Evolutionary conservation across 2,888 invertebrate species (phyloP).

Genomic region (Anarsia innoxiella): DNA sequence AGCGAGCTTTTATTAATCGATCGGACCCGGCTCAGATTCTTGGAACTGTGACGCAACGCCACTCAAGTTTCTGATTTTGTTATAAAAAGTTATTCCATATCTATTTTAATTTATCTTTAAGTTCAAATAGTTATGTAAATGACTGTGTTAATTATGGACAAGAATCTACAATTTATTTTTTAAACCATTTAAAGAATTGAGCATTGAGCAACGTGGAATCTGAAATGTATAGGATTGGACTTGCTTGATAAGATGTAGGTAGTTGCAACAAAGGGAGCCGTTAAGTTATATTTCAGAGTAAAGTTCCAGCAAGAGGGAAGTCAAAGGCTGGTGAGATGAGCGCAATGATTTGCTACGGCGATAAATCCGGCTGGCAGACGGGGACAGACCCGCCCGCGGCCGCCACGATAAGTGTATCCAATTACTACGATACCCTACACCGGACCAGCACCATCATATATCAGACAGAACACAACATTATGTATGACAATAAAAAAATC

Average conservation of each 20-base stretch:
- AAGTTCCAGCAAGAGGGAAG: constrained; percentile 22
- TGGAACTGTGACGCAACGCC: constrained; percentile 27
- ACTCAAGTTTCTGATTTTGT: constrained; percentile 15
- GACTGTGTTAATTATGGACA: constrained; percentile 10
- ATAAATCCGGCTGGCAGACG: constrained; percentile 53
- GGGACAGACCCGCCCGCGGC: constrained; percentile 58
- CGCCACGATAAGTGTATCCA: constrained; percentile 63
- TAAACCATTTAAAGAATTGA: no score
- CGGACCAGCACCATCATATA: constrained; percentile 30
- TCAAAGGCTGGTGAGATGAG: constrained; percentile 38
- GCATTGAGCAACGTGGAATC: no score
- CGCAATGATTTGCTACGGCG: constrained; percentile 58
- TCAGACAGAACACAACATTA: constrained; percentile 15
- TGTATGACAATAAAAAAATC: constrained; percentile 15
- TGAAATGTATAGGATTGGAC: no score
- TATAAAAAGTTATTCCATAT: constrained; percentile 15
- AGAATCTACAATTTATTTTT: background rate
- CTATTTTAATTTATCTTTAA: constrained; percentile 22
- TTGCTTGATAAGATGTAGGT: no score
- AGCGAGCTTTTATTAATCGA: constrained; percentile 30
- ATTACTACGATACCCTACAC: constrained; percentile 57
- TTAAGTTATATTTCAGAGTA: constrained; percentile 6
- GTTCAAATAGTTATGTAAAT: constrained; percentile 28
- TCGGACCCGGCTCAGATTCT: constrained; percentile 27
- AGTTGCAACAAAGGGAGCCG: no score